Base-by-base conservation (phyloP, 2,797 vertebrate genomes). In the Sphaeramia orbicularis region DNA sequence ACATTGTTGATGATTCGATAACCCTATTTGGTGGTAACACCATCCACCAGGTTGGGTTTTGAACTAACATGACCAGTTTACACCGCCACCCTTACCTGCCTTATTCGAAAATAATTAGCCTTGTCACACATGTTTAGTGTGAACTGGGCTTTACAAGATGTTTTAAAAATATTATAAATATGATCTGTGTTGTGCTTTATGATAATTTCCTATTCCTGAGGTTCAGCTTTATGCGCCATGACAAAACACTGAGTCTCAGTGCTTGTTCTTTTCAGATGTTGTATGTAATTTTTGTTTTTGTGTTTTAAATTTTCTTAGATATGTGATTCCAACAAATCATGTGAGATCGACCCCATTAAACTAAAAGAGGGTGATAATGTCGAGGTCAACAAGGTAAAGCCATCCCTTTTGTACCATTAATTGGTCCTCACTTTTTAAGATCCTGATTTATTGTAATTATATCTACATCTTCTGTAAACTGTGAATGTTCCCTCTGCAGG, bases 301-400 rank as follows among this genome's bases (percentile, higher is more conserved):
- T 57, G 7, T 27, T 61, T n/a, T 7, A 13, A 6, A 13, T 47
- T 76, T 78, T 83, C 86, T 61, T 79, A 99, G 98, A 99, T 99
- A 85, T 99, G 96, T 81, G 97, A 99, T 53, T 96, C 96, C 71
- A 97, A 93, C 78, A 99, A 98, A 87, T 91, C 96, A 15, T 99
- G 98, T 94, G 98, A 99, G 92, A 99, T 99, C 51, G 98, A 99
- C 89, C 97, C 97, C 0, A 78, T 97, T 70, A 98, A 94, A 91
- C 92, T 99, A 76, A 98, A 94, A 92, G 98, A 99, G 90, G 96
- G 96, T 0, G 98, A 99, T 90, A 99, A 97, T 1, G 94, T 97
- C 62, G 97, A 96, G 85, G 94, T 94, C 65, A 97, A 99, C 89
- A 99, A 99, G 95, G 98, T 99, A 88, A 89, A 51, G 32, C 37